Percentiles rank a stretch among this genome's conserved stretches.
These are phyloP conservation scores for Chiloscyllium punctatum DNA, from an alignment of 2,797 vertebrate genomes.

Conservation along the genomic window DNA sequence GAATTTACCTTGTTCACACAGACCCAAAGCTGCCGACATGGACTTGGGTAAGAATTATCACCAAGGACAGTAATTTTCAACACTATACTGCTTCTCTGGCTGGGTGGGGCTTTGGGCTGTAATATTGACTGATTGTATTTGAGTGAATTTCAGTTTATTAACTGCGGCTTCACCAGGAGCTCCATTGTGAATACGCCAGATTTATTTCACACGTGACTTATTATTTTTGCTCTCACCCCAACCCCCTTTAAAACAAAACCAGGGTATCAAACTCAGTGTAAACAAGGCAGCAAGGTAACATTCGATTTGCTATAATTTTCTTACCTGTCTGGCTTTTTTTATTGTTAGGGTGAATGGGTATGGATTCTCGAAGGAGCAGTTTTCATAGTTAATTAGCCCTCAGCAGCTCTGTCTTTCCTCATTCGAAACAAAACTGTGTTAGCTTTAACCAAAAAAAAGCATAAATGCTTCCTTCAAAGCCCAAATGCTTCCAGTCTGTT, in stretches of 20 bases:
- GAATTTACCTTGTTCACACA: slow-evolving; percentile 88
- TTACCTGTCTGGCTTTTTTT: background rate
- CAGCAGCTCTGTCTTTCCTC: background rate
- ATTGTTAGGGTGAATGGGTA: background rate
- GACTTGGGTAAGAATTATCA: slow-evolving; percentile 72
- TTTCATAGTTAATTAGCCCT: background rate
- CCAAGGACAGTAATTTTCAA: accelerated
- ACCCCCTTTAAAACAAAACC: background rate
- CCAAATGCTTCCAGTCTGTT: background rate
- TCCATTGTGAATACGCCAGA: background rate
- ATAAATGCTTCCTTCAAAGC: background rate
- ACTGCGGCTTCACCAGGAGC: background rate
- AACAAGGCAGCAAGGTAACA: background rate
- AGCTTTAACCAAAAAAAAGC: background rate
- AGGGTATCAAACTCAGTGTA: background rate
- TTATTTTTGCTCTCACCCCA: background rate
- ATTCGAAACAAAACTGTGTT: background rate
- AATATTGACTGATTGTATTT: background rate
- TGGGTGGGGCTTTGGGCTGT: too few relatives aligned
- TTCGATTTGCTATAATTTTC: background rate
- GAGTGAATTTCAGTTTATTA: background rate
- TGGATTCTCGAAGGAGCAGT: too few relatives aligned
- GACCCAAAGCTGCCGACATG: slow-evolving; percentile 93
- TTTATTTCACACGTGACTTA: background rate
- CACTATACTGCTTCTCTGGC: too few relatives aligned